phyloP scores from a whole-genome alignment of 2,797 vertebrate species.

The Paratrypauchen microcephalus region DNA sequence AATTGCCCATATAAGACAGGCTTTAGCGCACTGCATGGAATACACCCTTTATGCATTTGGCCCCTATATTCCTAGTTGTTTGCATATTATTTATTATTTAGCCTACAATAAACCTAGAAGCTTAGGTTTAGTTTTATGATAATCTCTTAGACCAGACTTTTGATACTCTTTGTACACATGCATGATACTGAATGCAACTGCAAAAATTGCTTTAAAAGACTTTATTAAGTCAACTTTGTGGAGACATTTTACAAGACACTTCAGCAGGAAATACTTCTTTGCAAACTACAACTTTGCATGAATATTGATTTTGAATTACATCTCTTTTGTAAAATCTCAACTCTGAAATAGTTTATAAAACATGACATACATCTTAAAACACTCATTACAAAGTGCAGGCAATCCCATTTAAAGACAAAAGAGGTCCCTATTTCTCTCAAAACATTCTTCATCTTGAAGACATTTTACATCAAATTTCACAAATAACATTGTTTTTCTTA shows the following conservation, averaged over 20 bases:
- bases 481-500: conserved; percentile 55
- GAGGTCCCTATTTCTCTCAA: conserved; percentile 58
- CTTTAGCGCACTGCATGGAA: too few relatives aligned
- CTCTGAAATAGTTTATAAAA: conserved; percentile 93
- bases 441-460: conserved; percentile 49
- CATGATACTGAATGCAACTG: not conserved
- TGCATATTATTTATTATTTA: too few relatives aligned
- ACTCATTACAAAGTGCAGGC: conserved; percentile 68
- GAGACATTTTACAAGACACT: conserved; percentile 84
- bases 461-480: conserved; percentile 57
- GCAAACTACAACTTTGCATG: conserved; percentile 87
- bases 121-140: too few relatives aligned
- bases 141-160: too few relatives aligned
- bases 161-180: not conserved
- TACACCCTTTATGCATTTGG: too few relatives aligned
- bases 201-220: conserved; percentile 44
- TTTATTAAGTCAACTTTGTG: conserved; percentile 84
- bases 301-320: conserved; percentile 76
- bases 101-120: too few relatives aligned
- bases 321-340: conserved; percentile 70
- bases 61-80: too few relatives aligned
- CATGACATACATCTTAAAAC: conserved; percentile 76
- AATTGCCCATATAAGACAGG: too few relatives aligned
- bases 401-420: conserved; percentile 62
- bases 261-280: conserved; percentile 83